Evolutionary conservation across 2,113 vertebrate genomes (phyloP), one percentile per base, ranked within the genome.

Genomic region (Cebus imitator): DNA sequence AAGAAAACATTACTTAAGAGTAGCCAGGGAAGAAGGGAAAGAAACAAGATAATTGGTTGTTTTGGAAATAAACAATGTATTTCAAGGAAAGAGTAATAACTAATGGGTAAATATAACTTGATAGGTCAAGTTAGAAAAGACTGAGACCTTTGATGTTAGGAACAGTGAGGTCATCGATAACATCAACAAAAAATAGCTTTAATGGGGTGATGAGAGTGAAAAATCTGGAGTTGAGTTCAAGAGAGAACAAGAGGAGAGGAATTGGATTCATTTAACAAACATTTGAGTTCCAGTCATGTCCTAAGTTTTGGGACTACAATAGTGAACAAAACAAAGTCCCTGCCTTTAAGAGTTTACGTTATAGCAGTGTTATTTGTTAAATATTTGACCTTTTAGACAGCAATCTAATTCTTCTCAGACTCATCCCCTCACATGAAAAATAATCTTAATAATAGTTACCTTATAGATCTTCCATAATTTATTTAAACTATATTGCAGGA

Each of bases 311-410:
- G 32, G 43, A 64, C 35, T 76, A 55, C 1, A 90, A 78, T 0
- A 91, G 9, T 79, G 73, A 89, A 64, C 37, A 80, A 57, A 89
- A 80, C 20, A 35, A 72, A 90, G 30, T 73, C 37, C 18, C 37
- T n/a, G 20, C 9, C 57, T 78, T 92, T 94, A 72, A 89, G 25
- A 73, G 30, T 32, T 61, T 82, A 48, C 55, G 35, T 37, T 61
- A 25, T 50, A 78, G 76, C 12, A 66, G 20, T 72, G 88, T 12
- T 87, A 64, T 40, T 89, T 82, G 30, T 5, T 58, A 82, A 81
- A 92, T 78, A 80, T 78, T 6, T 92, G 73, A 72, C 13, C 58
- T 72, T 82, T 72, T 81, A 85, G 43, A 95, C 92, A 90, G 75
- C 20, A 66, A 80, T 21, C 55, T 57, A 35, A 93, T 58, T 58